Percentiles rank a stretch among this genome's conserved stretches.
These are phyloP conservation scores for Rhinella marina DNA, from an alignment of 2,797 vertebrate genomes.

Conservation along the genomic window DNA sequence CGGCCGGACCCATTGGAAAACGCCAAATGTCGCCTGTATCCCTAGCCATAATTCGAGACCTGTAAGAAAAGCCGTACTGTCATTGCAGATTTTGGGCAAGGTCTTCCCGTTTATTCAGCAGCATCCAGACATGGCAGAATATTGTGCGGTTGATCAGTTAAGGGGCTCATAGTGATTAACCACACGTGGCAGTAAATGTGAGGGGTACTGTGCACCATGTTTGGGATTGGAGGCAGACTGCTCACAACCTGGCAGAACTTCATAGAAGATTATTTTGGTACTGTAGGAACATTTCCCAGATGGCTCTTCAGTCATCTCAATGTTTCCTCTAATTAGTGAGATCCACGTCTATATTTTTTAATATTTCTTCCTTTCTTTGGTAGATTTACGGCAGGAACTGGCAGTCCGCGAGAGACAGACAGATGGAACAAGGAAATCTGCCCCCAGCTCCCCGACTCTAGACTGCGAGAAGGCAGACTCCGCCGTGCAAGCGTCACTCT, in stretches of 20 bases:
- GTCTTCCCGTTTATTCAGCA: neutral
- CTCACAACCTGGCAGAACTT: neutral
- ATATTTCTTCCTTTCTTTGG: neutral
- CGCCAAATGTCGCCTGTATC: too few relatives aligned
- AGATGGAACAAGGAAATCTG: conserved; percentile 89
- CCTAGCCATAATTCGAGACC: neutral
- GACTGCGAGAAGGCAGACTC: conserved; percentile 94
- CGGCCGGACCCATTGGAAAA: too few relatives aligned
- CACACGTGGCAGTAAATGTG: too few relatives aligned
- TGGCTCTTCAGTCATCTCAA: conserved; percentile 7
- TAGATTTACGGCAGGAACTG: conserved; percentile 94
- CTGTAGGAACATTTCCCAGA: conserved; percentile 16
- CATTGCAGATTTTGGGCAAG: too few relatives aligned
- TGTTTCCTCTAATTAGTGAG: conserved; percentile 10
- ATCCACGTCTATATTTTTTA: neutral
- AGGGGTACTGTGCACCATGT: too few relatives aligned
- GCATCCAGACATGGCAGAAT: too few relatives aligned
- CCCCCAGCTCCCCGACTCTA: conserved; percentile 92
- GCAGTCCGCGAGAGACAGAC: conserved; percentile 92
- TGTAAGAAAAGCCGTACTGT: too few relatives aligned
- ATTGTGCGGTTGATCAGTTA: too few relatives aligned
- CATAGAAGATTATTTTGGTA: conserved; percentile 25
- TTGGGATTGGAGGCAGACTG: too few relatives aligned
- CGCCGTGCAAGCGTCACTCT: conserved; percentile 91
- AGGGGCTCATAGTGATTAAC: too few relatives aligned